Base-by-base conservation (phyloP, 2,113 vertebrate genomes). In the Notothenia rossii region DNA sequence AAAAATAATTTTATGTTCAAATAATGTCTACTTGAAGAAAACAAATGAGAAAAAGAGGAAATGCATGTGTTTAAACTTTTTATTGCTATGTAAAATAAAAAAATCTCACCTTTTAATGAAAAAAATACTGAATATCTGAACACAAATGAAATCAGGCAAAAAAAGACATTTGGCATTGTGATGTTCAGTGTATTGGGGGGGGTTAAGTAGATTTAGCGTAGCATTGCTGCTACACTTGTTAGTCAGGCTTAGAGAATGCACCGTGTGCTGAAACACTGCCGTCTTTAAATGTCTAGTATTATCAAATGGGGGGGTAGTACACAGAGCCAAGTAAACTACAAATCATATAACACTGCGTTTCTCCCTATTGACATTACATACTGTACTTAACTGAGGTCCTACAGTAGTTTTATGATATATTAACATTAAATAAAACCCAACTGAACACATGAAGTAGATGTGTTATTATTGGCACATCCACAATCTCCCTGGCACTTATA, bases 41-140 rank as follows among this genome's bases (percentile, higher is more conserved):
- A 72, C 10, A 81, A 61, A 61, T 33, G 45, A 56, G 46, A 65
- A 50, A 51, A 69, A 69, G 14, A 43, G 13, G 1, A 83, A 66
- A 60, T 60, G 48, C 13, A 9, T 86, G 86, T 88, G 78, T 91
- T 94, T 84, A 87, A 94, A 92, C 84, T 76, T 92, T 95, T 95
- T 96, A 96, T 96, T 96, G 94, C 94, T 94, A 88, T 94, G 88
- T 94, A 93, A 94, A 94, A 93, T 91, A 22, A 84, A 91, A 93
- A 94, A 93, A 94, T 83, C 83, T 75, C 79, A 90, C 76, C 83
- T 88, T 88, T 73, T 66, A 87, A 90, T 88, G 83, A 87, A 90
- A 91, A 86, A 61, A 40, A 40, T 6, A 40, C 36, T 29, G 83
- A 64, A 72, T 69, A 77, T 89, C 63, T 86, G 80, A 88, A 89